Conservation (phyloP, 2,797 vertebrate genomes). For the Avahi laniger region DNA sequence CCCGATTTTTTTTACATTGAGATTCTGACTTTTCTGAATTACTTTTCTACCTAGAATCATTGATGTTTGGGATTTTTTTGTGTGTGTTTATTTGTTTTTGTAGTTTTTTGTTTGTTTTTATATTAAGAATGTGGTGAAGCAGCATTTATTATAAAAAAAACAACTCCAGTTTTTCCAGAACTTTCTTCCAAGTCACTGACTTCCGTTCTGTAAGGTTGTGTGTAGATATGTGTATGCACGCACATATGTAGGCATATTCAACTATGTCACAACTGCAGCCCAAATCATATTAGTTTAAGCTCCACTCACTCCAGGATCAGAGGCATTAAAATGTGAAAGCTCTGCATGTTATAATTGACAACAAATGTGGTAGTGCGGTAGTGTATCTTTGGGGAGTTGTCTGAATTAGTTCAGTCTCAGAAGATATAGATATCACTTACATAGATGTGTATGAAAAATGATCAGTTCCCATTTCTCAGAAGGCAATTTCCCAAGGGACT, state of each 20-base stretch:
- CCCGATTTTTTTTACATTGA: not conserved
- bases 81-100: not conserved
- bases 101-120: conserved; percentile 4
- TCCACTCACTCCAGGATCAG: not conserved
- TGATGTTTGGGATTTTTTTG: not conserved
- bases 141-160: not conserved
- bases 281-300: not conserved
- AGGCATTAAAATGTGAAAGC: not conserved
- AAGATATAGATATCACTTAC: not conserved
- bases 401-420: not conserved
- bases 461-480: not conserved
- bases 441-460: not conserved
- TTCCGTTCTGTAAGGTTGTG: not conserved
- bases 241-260: not conserved
- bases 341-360: not conserved
- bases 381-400: not conserved
- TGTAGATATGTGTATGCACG: not conserved
- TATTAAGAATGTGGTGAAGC: not conserved
- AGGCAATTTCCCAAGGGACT: not conserved
- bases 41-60: not conserved
- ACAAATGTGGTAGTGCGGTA: not conserved
- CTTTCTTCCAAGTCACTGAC: not conserved
- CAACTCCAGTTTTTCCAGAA: not conserved
- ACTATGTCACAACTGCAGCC: not conserved
- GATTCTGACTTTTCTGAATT: conserved; percentile 20